Percentiles rank a stretch among this genome's conserved stretches.
Conservation (phyloP, 2,888 invertebrate genomes). For the Kuschelorhynchus macadamiae region DNA sequence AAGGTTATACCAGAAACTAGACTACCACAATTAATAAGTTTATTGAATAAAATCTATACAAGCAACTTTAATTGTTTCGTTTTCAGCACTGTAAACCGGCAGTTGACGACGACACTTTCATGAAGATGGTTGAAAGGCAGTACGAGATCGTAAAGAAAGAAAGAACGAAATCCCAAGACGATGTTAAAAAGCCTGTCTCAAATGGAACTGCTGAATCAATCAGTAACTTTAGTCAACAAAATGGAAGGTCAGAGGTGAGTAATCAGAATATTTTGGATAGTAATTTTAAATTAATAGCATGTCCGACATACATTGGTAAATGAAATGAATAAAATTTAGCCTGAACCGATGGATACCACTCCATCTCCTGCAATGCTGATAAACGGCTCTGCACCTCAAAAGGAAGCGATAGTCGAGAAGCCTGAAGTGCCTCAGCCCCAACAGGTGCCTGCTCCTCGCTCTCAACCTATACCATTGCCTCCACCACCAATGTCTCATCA, state of each 20-base stretch:
- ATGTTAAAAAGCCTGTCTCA: slow-evolving; percentile 69
- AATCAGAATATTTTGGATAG: too few relatives aligned
- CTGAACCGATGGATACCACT: slow-evolving; percentile 44
- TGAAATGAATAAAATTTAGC: slow-evolving; percentile 44
- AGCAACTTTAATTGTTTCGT: too few relatives aligned
- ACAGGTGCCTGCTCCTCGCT: slow-evolving; percentile 23
- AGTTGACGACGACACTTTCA: slow-evolving; percentile 94
- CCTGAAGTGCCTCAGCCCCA: slow-evolving; percentile 54
- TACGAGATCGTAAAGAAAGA: slow-evolving; percentile 82
- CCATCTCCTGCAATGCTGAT: slow-evolving; percentile 8
- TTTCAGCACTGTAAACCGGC: slow-evolving; percentile 88
- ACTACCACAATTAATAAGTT: too few relatives aligned
- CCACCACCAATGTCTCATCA: slow-evolving; percentile 43
- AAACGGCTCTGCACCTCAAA: slow-evolving; percentile 20
- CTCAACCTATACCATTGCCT: slow-evolving; percentile 45
- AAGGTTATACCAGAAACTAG: too few relatives aligned
- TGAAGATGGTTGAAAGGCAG: slow-evolving; percentile 90
- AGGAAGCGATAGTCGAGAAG: slow-evolving; percentile 32
- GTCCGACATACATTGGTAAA: too few relatives aligned
- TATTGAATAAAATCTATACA: too few relatives aligned
- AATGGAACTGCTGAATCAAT: slow-evolving; percentile 62
- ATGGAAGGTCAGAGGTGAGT: slow-evolving; percentile 57
- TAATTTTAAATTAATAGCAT: too few relatives aligned
- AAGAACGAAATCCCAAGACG: slow-evolving; percentile 74
- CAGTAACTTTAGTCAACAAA: slow-evolving; percentile 51